These are phyloP conservation scores for Gymnothorax reevesii DNA, from an alignment of 2,797 vertebrate species.

Conservation along the genomic window DNA sequence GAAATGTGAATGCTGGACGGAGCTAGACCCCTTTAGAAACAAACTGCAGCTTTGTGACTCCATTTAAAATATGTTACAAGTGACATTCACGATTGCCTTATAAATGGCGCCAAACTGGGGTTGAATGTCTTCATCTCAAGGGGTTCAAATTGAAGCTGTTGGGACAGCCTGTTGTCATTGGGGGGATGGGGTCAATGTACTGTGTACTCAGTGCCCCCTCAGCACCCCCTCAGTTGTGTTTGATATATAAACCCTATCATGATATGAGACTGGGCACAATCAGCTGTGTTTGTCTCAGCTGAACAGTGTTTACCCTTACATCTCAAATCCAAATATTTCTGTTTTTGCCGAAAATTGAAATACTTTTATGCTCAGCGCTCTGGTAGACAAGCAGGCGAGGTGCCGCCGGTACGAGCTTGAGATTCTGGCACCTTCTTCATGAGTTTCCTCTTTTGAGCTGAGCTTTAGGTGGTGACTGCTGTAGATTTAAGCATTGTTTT, in stretches of 20 bases:
- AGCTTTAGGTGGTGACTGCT: neutral
- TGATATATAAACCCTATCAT: constrained; percentile 61
- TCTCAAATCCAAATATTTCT: constrained; percentile 45
- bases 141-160: neutral
- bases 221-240: constrained; percentile 13
- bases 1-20: neutral
- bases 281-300: constrained; percentile 45
- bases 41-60: neutral
- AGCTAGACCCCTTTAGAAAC: neutral
- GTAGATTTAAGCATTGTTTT: neutral
- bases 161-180: neutral
- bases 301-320: constrained; percentile 44
- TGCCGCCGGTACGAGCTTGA: constrained; percentile 30
- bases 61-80: neutral
- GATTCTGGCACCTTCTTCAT: constrained; percentile 23
- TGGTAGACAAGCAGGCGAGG: constrained; percentile 39
- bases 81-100: neutral
- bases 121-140: neutral
- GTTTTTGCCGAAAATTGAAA: constrained; percentile 56
- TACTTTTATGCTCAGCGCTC: constrained; percentile 44
- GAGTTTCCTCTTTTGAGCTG: constrained; percentile 6
- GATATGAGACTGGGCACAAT: constrained; percentile 56
- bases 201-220: too few species aligned
- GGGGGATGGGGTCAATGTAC: neutral
- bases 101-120: neutral